Conservation (phyloP, 2,113 vertebrate species). For the Rhagologus leucostigma region DNA sequence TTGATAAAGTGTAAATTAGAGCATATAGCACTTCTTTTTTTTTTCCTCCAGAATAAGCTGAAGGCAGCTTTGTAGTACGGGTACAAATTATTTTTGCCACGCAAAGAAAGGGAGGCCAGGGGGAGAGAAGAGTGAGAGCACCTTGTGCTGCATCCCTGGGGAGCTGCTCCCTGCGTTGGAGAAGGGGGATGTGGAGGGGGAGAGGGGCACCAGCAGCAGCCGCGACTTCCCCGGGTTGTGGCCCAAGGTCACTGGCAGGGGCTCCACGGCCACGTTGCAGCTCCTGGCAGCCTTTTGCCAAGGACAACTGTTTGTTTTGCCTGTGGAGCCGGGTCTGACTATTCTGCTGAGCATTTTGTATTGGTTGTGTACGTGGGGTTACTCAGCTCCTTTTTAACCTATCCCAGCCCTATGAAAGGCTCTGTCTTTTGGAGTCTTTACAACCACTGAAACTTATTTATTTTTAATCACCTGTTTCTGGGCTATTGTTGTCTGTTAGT, state of each 20-base stretch:
- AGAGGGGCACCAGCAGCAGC: background rate
- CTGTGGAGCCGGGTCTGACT: background rate
- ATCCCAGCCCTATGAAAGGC: background rate
- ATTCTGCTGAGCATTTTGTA: rapidly evolving
- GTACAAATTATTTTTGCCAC: background rate
- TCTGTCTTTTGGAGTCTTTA: background rate
- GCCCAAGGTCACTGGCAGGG: background rate
- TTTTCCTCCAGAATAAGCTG: background rate
- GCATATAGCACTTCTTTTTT: background rate
- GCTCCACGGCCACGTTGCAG: rapidly evolving
- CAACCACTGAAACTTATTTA: background rate
- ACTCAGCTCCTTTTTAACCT: background rate
- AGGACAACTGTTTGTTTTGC: background rate
- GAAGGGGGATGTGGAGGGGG: background rate
- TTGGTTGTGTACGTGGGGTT: rapidly evolving
- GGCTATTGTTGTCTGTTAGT: background rate
- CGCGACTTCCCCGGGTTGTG: rapidly evolving
- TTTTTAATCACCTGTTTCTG: background rate
- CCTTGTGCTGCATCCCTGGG: background rate
- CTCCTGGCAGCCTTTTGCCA: background rate
- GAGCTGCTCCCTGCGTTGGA: background rate
- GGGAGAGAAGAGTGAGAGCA: background rate
- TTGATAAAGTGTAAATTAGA: background rate
- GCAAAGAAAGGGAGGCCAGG: background rate
- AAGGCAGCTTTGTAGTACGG: background rate